Percentiles rank a stretch among this genome's conserved stretches.
phyloP scores from a whole-genome alignment of 2,888 invertebrate genomes.

The Cryptocephalus primarius region DNA sequence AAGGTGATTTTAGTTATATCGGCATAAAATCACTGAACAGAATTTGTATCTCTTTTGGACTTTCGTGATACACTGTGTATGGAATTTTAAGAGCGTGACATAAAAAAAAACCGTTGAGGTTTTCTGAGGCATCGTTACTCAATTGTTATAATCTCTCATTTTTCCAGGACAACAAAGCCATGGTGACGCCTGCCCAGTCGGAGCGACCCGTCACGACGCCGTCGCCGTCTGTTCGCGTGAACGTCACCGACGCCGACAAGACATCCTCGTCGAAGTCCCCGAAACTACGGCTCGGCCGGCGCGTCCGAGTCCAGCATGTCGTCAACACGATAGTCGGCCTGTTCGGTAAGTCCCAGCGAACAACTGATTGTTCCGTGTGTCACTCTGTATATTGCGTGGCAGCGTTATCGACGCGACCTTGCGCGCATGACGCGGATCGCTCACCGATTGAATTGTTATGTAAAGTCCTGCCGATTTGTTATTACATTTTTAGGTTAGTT shows the following conservation, averaged over 20 bases:
- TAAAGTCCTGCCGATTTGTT: too few relatives aligned
- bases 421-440: too few relatives aligned
- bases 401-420: neutral
- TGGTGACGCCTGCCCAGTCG: constrained; percentile 27
- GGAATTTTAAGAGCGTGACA: neutral
- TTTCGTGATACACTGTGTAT: too few relatives aligned
- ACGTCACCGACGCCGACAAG: constrained; percentile 17
- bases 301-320: constrained; percentile 17
- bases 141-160: neutral
- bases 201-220: constrained; percentile 6
- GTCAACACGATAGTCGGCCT: constrained; percentile 18
- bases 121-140: too few relatives aligned
- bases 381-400: neutral
- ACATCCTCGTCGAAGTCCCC: constrained; percentile 9
- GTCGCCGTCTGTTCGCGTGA: constrained; percentile 12
- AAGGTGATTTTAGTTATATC: too few relatives aligned
- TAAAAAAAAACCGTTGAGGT: neutral
- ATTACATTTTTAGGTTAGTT: too few relatives aligned
- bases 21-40: too few relatives aligned
- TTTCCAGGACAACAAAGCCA: constrained; percentile 31
- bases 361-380: neutral
- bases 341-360: constrained; percentile 19
- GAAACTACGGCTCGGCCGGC: constrained; percentile 11
- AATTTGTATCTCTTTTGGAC: too few relatives aligned
- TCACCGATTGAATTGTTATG: too few relatives aligned